Evolutionary conservation across 2,888 invertebrate species (phyloP), one percentile per base, ranked within the genome.

Genomic region (Patella caerulea): DNA sequence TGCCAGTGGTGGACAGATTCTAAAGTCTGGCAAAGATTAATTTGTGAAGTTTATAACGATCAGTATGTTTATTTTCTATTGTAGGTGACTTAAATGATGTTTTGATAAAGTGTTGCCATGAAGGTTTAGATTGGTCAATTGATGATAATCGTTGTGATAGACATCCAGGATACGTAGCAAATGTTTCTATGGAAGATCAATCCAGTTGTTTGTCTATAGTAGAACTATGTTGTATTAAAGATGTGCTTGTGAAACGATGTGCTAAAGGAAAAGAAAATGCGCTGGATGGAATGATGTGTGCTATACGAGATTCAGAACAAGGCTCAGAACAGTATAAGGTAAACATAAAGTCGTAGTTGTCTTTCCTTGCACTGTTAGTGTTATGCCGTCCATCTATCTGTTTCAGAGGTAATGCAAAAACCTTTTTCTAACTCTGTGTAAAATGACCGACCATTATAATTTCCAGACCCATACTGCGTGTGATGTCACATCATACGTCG

Each of bases 171-270:
- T 78, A 82, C 2, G 81, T 89, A 3, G 76, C 75, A 3, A 84
- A 82, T 17, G 79, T 89, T 7, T 74, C 78, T 2, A 29, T 15
- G 1, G 77, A 74, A 34, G 83, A 88, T 69, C 85, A 85, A 81
- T 71, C 76, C 24, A 81, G 82, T 76, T 88, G 88, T 82, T 72
- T 76, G 29, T 78, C 84, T 29, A 81, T 88, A 56, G 75, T 88
- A 9, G 83, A 88, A 78, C 85, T 90, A 52, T 91, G 91, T 83
- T 91, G 91, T 73, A 85, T 90, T 73, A 87, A 88, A 75, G 83
- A 87, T 56, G 84, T 87, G 52, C 88, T 89, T 75, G 79, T 84
- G n/a, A 82, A 83, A 55, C 86, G 88, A 81, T 91, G 91, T 79
- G 81, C 83, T 54, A 69, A 73, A 53, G 91, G 91, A 59, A 86